Evolutionary conservation across 1,140 invertebrate genomes (phyloP), one percentile per base, ranked within the genome.

Genomic region (Drosophila yakuba): DNA sequence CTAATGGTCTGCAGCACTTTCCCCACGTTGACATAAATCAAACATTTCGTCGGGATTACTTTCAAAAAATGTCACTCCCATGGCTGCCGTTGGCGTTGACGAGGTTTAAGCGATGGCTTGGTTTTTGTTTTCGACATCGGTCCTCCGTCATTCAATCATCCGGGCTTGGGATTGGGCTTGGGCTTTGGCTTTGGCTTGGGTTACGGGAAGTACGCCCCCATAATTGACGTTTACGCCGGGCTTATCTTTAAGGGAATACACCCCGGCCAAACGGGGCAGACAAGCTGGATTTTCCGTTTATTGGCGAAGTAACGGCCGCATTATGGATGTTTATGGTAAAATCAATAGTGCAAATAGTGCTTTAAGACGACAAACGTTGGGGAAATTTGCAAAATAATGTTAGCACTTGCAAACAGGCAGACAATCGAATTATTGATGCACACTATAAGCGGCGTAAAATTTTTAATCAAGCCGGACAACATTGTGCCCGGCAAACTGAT

Each of bases 11-110:
- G 38, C 54, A 20, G 28, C 17, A 35, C 61, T 35, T 17, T 17
- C 45, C 43, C 41, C 44, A 63, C 66, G 47, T 88, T 82, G 83
- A 86, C 83, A 86, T 86, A 88, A 88, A 86, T 86, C 82, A 88
- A 78, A 88, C 71, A 82, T 76, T 88, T 79, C 67, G 59, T 62
- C 43, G 55, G 78, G 83, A 86, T 86, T 88, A 82, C 66, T 79
- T 86, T 75, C 58, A 78, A 73, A 82, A 73, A 73, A 75, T 80
- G 66, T 56, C 61, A 52, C 60, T 77, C 32, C 73, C 47, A 44
- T 35, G 25, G 43, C 57, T 55, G 76, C 60, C n/a, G 44, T 36
- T 71, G 67, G 38, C 73, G 59, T 73, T 82, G 82, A 86, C 82
- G 81, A 63, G 71, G 38, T 73, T 72, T 64, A 72, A 81, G 68